Evolutionary conservation across 2,888 invertebrate genomes (phyloP).

Genomic region (Sinopyrophorus schimmeli): DNA sequence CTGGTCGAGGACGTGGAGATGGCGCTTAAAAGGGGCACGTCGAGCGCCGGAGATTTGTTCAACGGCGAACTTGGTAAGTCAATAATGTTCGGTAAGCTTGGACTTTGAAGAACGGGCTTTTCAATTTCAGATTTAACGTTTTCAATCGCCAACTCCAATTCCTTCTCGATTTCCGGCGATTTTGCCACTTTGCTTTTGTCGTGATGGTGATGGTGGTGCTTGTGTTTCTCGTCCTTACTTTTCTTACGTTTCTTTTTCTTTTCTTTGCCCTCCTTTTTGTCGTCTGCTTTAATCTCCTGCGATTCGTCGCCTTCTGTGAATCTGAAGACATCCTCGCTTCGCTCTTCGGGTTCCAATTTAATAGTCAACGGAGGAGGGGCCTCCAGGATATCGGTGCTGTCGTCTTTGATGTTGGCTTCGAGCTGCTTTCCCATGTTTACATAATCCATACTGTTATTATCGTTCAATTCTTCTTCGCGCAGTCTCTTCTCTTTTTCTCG

Average conservation of each 20-base stretch:
- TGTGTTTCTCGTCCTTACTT: slow-evolving; percentile 76
- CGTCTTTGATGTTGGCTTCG: slow-evolving; percentile 78
- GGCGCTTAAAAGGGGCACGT: slow-evolving; percentile 57
- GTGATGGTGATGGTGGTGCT: slow-evolving; percentile 68
- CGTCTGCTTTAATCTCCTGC: slow-evolving; percentile 54
- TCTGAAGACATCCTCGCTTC: slow-evolving; percentile 61
- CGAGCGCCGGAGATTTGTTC: slow-evolving; percentile 48
- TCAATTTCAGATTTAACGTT: slow-evolving; percentile 21
- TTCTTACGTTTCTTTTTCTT: slow-evolving; percentile 86
- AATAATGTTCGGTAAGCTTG: slow-evolving; percentile 66
- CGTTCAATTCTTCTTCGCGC: slow-evolving; percentile 62
- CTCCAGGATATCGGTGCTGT: slow-evolving; percentile 58
- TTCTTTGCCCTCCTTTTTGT: slow-evolving; percentile 65
- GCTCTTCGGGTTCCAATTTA: slow-evolving; percentile 51
- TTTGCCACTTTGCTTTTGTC: slow-evolving; percentile 57
- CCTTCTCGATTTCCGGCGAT: slow-evolving; percentile 47
- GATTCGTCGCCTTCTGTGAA: slow-evolving; percentile 64
- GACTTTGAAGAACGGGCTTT: slow-evolving; percentile 49
- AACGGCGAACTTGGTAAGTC: slow-evolving; percentile 63
- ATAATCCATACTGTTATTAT: slow-evolving; percentile 79
- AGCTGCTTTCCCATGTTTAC: slow-evolving; percentile 81
- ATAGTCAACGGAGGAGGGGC: slow-evolving; percentile 50
- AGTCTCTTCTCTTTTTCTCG: slow-evolving; percentile 62
- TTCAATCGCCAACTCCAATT: slow-evolving; percentile 23
- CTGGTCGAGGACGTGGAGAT: no score